Percentiles rank a stretch among this genome's conserved stretches.
These are phyloP conservation scores for Macrophya annulata DNA, from an alignment of 2,888 invertebrate genomes.

Conservation along the genomic window DNA sequence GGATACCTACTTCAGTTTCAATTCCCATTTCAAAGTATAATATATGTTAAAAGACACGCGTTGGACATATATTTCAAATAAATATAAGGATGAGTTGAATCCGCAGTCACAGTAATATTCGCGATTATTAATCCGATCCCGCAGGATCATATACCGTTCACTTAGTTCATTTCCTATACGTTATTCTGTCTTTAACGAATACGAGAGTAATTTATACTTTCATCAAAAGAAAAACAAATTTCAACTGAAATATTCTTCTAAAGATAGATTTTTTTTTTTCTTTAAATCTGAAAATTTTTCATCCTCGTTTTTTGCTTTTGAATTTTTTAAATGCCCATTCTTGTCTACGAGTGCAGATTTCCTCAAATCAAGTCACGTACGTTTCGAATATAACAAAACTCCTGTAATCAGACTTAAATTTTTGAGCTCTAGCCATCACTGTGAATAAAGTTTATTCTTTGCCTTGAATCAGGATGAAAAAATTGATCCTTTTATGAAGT, in stretches of 20 bases:
- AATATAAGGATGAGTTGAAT: neutral
- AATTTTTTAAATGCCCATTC: neutral
- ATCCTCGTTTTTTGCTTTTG: neutral
- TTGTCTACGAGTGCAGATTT: neutral
- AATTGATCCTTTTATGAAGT: neutral
- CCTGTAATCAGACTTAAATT: neutral
- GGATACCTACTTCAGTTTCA: slow-evolving; percentile 3
- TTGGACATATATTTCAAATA: slow-evolving; percentile 3
- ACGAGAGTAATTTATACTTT: neutral
- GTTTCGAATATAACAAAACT: slow-evolving; percentile 3
- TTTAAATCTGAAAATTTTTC: neutral
- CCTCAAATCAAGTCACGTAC: neutral
- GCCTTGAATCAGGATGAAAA: neutral
- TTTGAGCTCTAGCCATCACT: neutral
- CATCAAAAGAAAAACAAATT: neutral
- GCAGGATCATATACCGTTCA: neutral
- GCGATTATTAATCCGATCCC: neutral
- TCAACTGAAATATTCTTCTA: neutral
- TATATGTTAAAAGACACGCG: slow-evolving; percentile 8
- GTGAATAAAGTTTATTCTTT: neutral
- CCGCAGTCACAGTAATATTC: neutral
- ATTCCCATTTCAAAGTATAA: slow-evolving; percentile 5
- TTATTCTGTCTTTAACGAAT: neutral
- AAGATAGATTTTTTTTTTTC: neutral
- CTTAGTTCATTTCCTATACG: neutral